phyloP scores from a whole-genome alignment of 2,888 invertebrate species.

The Caenorhabditis sulstoni region DNA sequence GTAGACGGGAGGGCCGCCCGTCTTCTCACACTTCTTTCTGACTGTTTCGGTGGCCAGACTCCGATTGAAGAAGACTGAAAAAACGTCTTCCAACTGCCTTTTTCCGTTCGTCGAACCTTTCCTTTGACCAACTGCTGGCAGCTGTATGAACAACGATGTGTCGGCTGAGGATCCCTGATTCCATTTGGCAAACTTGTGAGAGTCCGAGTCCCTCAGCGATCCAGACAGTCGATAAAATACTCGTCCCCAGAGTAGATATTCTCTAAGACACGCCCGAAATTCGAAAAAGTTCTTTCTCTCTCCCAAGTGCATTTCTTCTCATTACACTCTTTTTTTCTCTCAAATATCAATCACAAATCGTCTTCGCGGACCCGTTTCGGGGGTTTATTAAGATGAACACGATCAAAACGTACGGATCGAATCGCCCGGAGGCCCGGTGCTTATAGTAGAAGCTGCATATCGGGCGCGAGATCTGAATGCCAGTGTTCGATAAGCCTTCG shows the following conservation, averaged over 20 bases:
- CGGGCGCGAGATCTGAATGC: slow-evolving; percentile 19
- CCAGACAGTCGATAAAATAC: slow-evolving; percentile 32
- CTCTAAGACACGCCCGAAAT: slow-evolving; percentile 21
- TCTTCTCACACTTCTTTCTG: background rate
- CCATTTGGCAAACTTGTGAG: slow-evolving; percentile 9
- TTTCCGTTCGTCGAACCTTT: slow-evolving; percentile 4
- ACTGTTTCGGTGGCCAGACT: background rate
- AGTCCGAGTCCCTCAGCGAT: slow-evolving; percentile 13
- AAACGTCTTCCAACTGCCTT: background rate
- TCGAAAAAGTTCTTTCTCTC: background rate
- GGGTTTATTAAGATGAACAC: slow-evolving; percentile 9
- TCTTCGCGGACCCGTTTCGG: slow-evolving; percentile 11
- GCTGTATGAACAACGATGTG: slow-evolving; percentile 5
- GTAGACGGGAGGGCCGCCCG: background rate
- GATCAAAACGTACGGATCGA: slow-evolving; percentile 20
- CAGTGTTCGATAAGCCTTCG: slow-evolving; percentile 32
- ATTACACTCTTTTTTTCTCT: background rate
- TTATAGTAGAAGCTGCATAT: slow-evolving; percentile 19
- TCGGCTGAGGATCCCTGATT: background rate
- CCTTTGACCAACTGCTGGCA: slow-evolving; percentile 13
- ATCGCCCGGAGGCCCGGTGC: slow-evolving; percentile 22
- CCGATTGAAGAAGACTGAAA: no score
- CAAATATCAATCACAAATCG: background rate
- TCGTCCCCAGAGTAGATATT: slow-evolving; percentile 20
- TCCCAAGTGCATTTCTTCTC: slow-evolving; percentile 1